Base-by-base conservation (phyloP, 2,888 invertebrate species). In the Ochropleura leucogaster region DNA sequence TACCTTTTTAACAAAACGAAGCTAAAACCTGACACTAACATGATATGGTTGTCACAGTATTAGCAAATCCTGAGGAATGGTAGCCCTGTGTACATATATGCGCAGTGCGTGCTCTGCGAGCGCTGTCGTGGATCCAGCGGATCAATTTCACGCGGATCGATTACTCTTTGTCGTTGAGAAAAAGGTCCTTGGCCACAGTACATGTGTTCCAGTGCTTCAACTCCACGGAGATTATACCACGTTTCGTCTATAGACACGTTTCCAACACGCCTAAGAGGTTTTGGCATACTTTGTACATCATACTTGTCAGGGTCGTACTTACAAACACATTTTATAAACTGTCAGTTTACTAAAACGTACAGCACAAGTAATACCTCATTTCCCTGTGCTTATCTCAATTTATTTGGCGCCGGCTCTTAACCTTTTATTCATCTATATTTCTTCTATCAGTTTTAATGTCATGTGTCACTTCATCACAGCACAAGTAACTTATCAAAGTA, bases 121-220 rank as follows among this genome's bases (percentile, higher is more conserved):
- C 87, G 88, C 90, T 92, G 89, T 88, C 84, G 90, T 89, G 94
- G 93, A 94, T 94, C 91, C 89, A 89, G 87, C 84, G 92, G 94
- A 94, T 95, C 93, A 92, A 92, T 95, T 95, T 93, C 94, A 93
- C 89, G 85, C 89, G 87, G 93, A 94, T 95, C 95, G 94, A 94
- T 95, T 95, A 93, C 94, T 93, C 91, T 91, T 91, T 90, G 90
- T 91, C 90, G 88, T 88, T 87, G 78, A 86, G 87, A 85, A 82
- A 84, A 87, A 85, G 85, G 85, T 84, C 85, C 84, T 85, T 82
- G 82, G 82, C 76, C 76, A 82, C 82, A 82, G 80, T 80, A 64
- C 66, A 82, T 82, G 72, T 72, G 76, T 69, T 70, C 42, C 76
- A 82, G 79, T 82, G 47, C 60, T 76, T 70, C 79, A 82, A 82